Conservation (phyloP, 2,888 invertebrate species). For the Mimas tiliae region DNA sequence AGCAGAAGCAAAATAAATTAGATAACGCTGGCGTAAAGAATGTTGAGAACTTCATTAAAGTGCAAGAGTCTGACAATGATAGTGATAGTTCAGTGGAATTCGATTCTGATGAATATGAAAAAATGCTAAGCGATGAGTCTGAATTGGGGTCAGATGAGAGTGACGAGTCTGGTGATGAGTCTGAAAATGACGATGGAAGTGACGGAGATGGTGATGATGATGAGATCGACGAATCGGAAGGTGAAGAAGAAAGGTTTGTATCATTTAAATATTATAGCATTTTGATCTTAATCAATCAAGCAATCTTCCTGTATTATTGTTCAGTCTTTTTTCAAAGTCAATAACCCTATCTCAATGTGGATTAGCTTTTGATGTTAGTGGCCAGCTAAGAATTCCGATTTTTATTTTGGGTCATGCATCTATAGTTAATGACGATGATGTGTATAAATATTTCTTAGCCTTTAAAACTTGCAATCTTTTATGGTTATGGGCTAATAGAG, state of each 20-base stretch:
- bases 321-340: too few species aligned
- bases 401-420: too few species aligned
- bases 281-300: conserved; percentile 11
- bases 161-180: conserved; percentile 39
- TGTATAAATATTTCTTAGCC: too few species aligned
- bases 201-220: conserved; percentile 34
- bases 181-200: conserved; percentile 40
- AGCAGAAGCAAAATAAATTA: conserved; percentile 54
- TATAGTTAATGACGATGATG: too few species aligned
- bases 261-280: conserved; percentile 24
- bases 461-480: too few species aligned
- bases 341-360: too few species aligned
- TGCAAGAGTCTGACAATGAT: conserved; percentile 52
- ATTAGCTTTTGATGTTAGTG: too few species aligned
- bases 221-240: conserved; percentile 31
- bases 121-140: conserved; percentile 54
- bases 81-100: conserved; percentile 65
- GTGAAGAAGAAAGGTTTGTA: conserved; percentile 20
- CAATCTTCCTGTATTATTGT: conserved; percentile 26
- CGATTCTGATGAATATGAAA: conserved; percentile 75
- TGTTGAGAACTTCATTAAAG: conserved; percentile 60
- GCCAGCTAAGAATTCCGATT: too few species aligned
- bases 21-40: conserved; percentile 59
- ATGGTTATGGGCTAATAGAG: too few species aligned
- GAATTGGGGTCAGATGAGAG: conserved; percentile 41